Evolutionary conservation across 2,888 invertebrate species (phyloP), one percentile per base, ranked within the genome.

Genomic region (Ormyrus thymus): DNA sequence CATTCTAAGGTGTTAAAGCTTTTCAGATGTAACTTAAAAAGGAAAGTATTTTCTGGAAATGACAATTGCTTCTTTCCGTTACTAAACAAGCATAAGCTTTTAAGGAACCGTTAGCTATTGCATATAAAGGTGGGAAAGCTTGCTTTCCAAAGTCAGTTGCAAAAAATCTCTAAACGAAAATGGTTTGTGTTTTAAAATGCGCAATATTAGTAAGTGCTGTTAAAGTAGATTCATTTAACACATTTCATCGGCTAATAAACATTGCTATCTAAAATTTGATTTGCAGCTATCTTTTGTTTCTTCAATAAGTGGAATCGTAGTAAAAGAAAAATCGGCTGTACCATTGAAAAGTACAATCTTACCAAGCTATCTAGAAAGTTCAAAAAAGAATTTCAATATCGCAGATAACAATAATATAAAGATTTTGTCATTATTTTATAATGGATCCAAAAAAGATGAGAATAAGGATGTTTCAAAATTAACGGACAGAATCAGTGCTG

Each of bases 81-180:
- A 6, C n/a, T 76, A n/a, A 11, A 76, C 76, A 76, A 62, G 69
- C 6, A 48, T 62, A 51, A 46, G 76, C 76, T 76, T 69, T 76
- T 69, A 76, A 15, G 10, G 56, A 55, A 15, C 6, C 48, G 50
- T 53, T 9, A 46, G 0, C 29, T 6, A 51, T 43, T 46, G 10
- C 43, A 56, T 46, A 56, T 64, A 64, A 73, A 46, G 56, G 10
- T 13, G 10, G 15, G 4, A 15, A 51, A 73, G 10, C 53, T 3
- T 64, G 1, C 46, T 55, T 15, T 7, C 0, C 55, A 4, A 13
- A 7, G 13, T 55, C 48, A 73, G 73, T 73, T 46, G 10, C 5
- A 7, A 9, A 7, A 15, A 45, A 55, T 8, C 55, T 13, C 46
- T 13, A 2, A 10, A 9, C 5, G 15, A 73, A 64, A 50, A 73